Percentiles rank a stretch among this genome's conserved stretches.
Conservation (phyloP, 2,888 invertebrate genomes). For the Acronicta aceris region DNA sequence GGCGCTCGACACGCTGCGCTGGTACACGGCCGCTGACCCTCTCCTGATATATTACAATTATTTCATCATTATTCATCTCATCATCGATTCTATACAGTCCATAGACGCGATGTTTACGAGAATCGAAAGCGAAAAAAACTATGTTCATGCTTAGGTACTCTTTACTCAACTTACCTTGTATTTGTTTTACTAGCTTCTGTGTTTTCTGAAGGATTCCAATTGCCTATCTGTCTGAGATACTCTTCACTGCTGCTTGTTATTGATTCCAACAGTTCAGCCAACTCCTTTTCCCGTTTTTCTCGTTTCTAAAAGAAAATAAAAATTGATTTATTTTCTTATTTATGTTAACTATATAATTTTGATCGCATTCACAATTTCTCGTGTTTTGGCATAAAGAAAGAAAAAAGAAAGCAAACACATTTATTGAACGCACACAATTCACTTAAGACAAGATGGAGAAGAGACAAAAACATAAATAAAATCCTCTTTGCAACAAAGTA, state of each 20-base stretch:
- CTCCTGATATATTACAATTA: conserved; percentile 60
- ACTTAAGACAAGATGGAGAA: too few relatives aligned
- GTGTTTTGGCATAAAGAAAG: too few relatives aligned
- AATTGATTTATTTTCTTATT: background rate
- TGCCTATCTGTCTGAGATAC: conserved; percentile 77
- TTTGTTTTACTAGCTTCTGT: conserved; percentile 72
- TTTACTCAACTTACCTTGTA: conserved; percentile 69
- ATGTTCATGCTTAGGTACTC: background rate
- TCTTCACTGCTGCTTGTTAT: conserved; percentile 84
- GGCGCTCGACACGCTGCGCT: conserved; percentile 81
- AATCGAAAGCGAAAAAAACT: too few relatives aligned
- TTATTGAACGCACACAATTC: too few relatives aligned
- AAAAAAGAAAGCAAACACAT: too few relatives aligned
- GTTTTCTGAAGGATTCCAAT: conserved; percentile 76
- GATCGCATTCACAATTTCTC: too few relatives aligned
- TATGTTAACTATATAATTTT: too few relatives aligned
- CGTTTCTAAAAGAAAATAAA: conserved; percentile 27
- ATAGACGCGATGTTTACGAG: too few relatives aligned
- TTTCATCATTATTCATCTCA: background rate
- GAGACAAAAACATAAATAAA: too few relatives aligned
- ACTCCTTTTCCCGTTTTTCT: conserved; percentile 67
- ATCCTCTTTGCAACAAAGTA: too few relatives aligned
- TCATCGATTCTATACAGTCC: background rate
- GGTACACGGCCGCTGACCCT: conserved; percentile 81
- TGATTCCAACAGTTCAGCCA: conserved; percentile 77